Percentiles rank a stretch among this genome's conserved stretches.
Conservation (phyloP, 2,888 invertebrate species). For the Ectropis crepuscularia region DNA sequence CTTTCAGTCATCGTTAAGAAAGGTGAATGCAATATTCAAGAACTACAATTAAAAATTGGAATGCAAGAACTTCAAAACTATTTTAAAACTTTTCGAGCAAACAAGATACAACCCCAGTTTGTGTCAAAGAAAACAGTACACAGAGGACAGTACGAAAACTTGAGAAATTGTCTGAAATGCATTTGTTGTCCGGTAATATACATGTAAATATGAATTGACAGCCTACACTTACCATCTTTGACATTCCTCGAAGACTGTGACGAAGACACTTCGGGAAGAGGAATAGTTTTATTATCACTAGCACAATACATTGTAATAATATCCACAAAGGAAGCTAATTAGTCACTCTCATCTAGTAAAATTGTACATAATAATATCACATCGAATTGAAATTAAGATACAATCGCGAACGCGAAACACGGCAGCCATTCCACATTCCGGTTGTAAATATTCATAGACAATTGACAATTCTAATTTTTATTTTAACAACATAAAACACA, state of each 20-base stretch:
- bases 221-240: slow-evolving; percentile 89
- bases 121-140: slow-evolving; percentile 1
- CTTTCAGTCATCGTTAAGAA: slow-evolving; percentile 1
- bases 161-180: slow-evolving; percentile 5
- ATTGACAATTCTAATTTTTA: slow-evolving; percentile 16
- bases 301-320: slow-evolving; percentile 88
- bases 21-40: neutral
- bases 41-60: slow-evolving; percentile 1
- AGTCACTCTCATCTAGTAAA: slow-evolving; percentile 86
- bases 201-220: slow-evolving; percentile 47
- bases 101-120: slow-evolving; percentile 17
- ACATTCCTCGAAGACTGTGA: slow-evolving; percentile 88
- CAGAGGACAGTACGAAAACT: slow-evolving; percentile 5
- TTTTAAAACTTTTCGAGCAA: slow-evolving; percentile 40
- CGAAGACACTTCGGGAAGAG: slow-evolving; percentile 89
- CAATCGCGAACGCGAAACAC: slow-evolving; percentile 74
- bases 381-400: slow-evolving; percentile 67
- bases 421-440: slow-evolving; percentile 84
- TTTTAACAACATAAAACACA: neutral
- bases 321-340: slow-evolving; percentile 60
- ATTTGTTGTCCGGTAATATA: slow-evolving; percentile 18
- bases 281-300: slow-evolving; percentile 88
- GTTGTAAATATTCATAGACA: slow-evolving; percentile 81
- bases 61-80: slow-evolving; percentile 37
- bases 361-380: slow-evolving; percentile 74